A percentile compares a stretch with the other conserved stretches of the same genome.
Evolutionary conservation across 1,140 invertebrate genomes (phyloP).

Genomic region (Solenopsis fugax): DNA sequence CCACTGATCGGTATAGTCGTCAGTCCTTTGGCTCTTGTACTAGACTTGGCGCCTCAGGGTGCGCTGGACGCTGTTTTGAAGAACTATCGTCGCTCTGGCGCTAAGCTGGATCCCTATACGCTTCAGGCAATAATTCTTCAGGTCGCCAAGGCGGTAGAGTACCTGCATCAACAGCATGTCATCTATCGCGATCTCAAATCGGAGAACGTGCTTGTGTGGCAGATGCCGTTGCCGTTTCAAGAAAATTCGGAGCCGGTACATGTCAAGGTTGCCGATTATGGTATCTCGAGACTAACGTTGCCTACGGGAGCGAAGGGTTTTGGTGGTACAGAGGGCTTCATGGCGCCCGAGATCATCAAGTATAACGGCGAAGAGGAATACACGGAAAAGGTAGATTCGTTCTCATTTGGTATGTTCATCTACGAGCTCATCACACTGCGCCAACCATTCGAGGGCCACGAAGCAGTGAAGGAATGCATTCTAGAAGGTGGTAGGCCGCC

Average conservation of each 20-base stretch:
- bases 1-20: constrained; percentile 96
- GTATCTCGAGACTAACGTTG: constrained; percentile 95
- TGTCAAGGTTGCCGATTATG: constrained; percentile 98
- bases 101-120: constrained; percentile 92
- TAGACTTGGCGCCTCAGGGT: constrained; percentile 96
- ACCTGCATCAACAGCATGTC: constrained; percentile 97
- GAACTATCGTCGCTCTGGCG: constrained; percentile 94
- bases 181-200: constrained; percentile 99
- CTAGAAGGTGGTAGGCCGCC: constrained; percentile 97
- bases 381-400: constrained; percentile 99
- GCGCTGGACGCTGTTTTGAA: constrained; percentile 94
- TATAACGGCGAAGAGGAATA: constrained; percentile 99
- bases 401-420: constrained; percentile 99
- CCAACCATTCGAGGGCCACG: constrained; percentile 97
- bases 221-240: constrained; percentile 93
- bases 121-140: constrained; percentile 96
- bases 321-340: constrained; percentile 98
- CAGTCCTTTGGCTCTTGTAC: constrained; percentile 95
- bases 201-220: constrained; percentile 99
- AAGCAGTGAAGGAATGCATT: constrained; percentile 98
- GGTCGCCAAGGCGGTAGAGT: constrained; percentile 97
- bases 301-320: constrained; percentile 98
- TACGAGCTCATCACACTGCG: constrained; percentile 98
- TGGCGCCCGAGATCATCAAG: constrained; percentile 99
- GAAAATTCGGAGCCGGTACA: constrained; percentile 90